These are phyloP conservation scores for Doryteuthis pealeii DNA, from an alignment of 1,140 invertebrate species.

Conservation along the genomic window DNA sequence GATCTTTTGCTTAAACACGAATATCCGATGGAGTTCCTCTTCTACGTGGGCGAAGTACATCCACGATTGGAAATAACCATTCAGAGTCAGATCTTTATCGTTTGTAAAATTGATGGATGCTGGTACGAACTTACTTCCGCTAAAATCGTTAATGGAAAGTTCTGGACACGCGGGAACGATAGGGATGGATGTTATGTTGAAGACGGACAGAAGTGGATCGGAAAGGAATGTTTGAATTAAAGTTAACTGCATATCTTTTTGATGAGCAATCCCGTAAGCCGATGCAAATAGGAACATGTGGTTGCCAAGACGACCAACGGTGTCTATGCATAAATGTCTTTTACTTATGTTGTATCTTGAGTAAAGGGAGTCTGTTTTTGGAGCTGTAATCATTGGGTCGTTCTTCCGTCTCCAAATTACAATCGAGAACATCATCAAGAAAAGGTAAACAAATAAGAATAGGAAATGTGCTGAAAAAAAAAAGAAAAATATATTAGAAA, in stretches of 20 bases:
- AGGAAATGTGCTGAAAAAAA: no score
- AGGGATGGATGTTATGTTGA: neutral
- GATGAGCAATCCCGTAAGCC: slow-evolving; percentile 23
- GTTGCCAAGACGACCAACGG: slow-evolving; percentile 24
- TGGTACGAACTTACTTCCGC: slow-evolving; percentile 12
- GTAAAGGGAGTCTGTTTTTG: no score
- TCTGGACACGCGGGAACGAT: neutral
- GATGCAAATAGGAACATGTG: slow-evolving; percentile 32
- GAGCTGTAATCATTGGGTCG: no score
- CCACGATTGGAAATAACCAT: slow-evolving; percentile 30
- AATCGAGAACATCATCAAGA: no score
- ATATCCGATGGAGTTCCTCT: slow-evolving; percentile 22
- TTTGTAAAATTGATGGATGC: slow-evolving; percentile 8
- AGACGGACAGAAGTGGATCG: neutral
- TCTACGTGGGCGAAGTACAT: slow-evolving; percentile 27
- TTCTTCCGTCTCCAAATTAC: no score
- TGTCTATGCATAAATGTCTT: neutral
- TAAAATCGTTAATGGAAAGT: neutral
- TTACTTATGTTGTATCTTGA: no score
- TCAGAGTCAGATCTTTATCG: slow-evolving; percentile 11
- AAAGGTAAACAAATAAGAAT: no score
- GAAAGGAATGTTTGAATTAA: neutral
- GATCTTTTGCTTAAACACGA: slow-evolving; percentile 21
- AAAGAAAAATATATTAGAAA: no score
- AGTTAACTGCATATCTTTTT: slow-evolving; percentile 14